Base-by-base conservation (phyloP, 2,888 invertebrate genomes). In the Chrysolina americana region DNA sequence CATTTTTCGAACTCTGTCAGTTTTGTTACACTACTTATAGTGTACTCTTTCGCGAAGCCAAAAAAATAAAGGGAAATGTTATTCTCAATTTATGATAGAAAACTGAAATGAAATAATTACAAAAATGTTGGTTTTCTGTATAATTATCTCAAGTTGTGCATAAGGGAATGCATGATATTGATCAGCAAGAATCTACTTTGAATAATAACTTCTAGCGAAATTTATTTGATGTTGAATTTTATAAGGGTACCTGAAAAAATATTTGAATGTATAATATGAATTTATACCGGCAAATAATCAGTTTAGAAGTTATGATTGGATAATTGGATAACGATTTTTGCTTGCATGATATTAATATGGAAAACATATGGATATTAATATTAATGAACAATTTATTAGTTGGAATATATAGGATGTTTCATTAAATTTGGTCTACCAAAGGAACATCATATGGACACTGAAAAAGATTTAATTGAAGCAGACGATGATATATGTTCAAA, bases 321-420 rank as follows among this genome's bases (percentile, higher is more conserved):
- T 28, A 28, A 59, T 59, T 59, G n/a, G 36, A 28, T 59, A 36
- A 59, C 59, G n/a, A 59, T 28, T 28, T 36, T 59, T n/a, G n/a
- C 59, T 36, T 28, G 28, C 17, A 59, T 59, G 28, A 36, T 8
- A 28, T 36, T n/a, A 28, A 15, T 59, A 28, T 36, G n/a, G 23
- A 2, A 9, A 59, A 59, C 28, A 9, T 59, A 15, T 47, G 47
- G 47, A n/a, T n/a, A 15, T 36, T 15, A 1, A 59, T 48, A 17
- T 21, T 53, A 53, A 53, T 19, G 19, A 53, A 19, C 11, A 11
- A 1, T 21, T 21, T 21, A 21, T 53, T 21, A 5, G 28, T 28
- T 9, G 2, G 17, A 53, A 53, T 53, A 19, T 11, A 53, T 53
- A 6, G 50, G 8, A 48, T 15, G 47, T 48, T 9, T 48, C 47